phyloP scores from a whole-genome alignment of 2,888 invertebrate genomes.

The Euclidia mi region DNA sequence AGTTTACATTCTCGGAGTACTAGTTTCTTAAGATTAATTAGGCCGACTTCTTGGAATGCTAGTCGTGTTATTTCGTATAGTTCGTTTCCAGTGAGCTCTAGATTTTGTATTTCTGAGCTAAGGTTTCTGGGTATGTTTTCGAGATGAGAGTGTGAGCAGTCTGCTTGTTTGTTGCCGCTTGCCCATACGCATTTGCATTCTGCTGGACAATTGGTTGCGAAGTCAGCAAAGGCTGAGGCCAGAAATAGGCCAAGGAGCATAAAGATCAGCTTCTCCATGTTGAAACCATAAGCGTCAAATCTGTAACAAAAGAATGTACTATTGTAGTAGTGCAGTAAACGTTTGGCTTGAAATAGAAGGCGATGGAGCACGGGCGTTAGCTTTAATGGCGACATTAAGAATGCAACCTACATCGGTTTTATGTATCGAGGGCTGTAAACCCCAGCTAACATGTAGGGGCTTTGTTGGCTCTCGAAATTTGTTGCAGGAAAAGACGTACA shows the following conservation, averaged over 20 bases:
- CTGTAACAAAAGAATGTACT: constrained; percentile 77
- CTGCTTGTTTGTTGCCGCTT: constrained; percentile 95
- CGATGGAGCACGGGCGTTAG: constrained; percentile 65
- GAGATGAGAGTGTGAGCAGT: constrained; percentile 93
- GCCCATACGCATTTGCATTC: constrained; percentile 96
- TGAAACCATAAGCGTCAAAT: constrained; percentile 57
- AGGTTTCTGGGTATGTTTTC: constrained; percentile 93
- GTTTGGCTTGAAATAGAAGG: constrained; percentile 64
- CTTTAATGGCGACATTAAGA: constrained; percentile 70
- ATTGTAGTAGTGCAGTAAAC: constrained; percentile 55
- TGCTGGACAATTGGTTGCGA: constrained; percentile 91
- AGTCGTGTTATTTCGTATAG: constrained; percentile 91
- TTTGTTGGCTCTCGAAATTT: constrained; percentile 55
- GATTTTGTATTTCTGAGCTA: constrained; percentile 92
- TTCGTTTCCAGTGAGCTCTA: constrained; percentile 93
- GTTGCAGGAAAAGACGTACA: constrained; percentile 34
- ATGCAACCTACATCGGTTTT: constrained; percentile 64
- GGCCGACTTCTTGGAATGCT: constrained; percentile 92
- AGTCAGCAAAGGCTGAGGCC: constrained; percentile 79
- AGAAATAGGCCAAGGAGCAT: constrained; percentile 68
- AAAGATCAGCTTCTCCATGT: constrained; percentile 75
- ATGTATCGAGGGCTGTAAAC: constrained; percentile 71
- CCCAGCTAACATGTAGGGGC: constrained; percentile 55
- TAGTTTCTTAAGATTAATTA: constrained; percentile 95
- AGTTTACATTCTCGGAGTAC: constrained; percentile 94